Evolutionary conservation across 1,140 invertebrate species (phyloP).

Genomic region (Drosophila azteca): DNA sequence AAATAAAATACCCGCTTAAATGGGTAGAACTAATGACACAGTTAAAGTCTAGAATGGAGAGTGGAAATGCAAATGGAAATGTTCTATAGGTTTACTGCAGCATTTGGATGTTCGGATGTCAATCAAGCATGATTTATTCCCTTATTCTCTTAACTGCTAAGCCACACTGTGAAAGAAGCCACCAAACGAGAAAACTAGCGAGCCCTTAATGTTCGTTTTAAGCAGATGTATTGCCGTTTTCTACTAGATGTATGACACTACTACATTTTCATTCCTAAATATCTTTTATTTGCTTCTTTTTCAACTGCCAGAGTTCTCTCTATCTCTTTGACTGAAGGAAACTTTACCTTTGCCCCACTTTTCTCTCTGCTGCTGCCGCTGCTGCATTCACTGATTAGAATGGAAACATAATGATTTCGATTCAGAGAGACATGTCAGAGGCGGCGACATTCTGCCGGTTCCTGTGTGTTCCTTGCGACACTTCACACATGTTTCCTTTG

Average conservation of each 20-base stretch:
- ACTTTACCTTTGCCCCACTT: slow-evolving; percentile 51
- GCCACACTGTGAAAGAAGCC: too few species aligned
- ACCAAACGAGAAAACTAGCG: too few species aligned
- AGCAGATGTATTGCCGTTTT: neutral
- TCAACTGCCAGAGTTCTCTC: slow-evolving; percentile 10
- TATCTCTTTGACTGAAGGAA: neutral
- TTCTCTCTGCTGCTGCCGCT: slow-evolving; percentile 5
- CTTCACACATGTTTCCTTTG: slow-evolving; percentile 53
- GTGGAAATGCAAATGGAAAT: too few species aligned
- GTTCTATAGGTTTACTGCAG: too few species aligned
- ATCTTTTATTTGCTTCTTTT: slow-evolving; percentile 11
- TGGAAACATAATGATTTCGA: slow-evolving; percentile 51
- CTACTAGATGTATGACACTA: neutral
- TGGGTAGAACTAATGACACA: too few species aligned
- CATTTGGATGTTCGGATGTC: too few species aligned
- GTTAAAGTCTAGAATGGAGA: too few species aligned
- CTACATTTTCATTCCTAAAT: slow-evolving; percentile 14
- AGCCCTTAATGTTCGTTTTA: neutral
- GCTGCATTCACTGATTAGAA: slow-evolving; percentile 57
- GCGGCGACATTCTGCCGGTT: slow-evolving; percentile 37
- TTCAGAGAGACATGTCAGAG: slow-evolving; percentile 44
- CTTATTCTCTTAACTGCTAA: too few species aligned
- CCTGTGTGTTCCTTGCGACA: slow-evolving; percentile 52
- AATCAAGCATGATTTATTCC: too few species aligned
- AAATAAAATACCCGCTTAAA: too few species aligned